Conservation (phyloP, 2,797 vertebrate species). For the Sarcophilus harrisii region DNA sequence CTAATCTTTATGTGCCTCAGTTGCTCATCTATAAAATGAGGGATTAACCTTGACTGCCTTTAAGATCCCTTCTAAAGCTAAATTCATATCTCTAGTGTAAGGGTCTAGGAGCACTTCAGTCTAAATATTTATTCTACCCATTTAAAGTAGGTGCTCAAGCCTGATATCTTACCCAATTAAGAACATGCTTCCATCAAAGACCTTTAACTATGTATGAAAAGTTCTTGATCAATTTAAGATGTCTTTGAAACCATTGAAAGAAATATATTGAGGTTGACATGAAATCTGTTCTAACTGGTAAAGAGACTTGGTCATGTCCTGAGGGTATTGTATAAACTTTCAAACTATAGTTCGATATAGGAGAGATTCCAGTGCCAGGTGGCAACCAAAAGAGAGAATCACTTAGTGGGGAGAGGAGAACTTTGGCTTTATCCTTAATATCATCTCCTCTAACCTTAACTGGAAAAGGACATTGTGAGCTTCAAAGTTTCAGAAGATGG, state of each 20-base stretch:
- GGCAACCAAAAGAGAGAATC: neutral
- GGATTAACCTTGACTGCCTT: neutral
- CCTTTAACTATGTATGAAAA: neutral
- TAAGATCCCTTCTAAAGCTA: neutral
- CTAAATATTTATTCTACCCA: neutral
- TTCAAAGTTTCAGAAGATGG: neutral
- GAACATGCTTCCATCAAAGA: neutral
- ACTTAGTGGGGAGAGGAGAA: neutral
- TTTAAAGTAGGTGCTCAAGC: neutral
- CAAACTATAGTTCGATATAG: neutral
- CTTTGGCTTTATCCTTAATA: neutral
- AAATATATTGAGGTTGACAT: neutral
- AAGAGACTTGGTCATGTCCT: neutral
- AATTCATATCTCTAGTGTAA: neutral
- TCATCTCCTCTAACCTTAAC: neutral
- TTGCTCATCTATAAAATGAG: neutral
- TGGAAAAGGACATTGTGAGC: neutral
- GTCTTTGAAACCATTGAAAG: neutral
- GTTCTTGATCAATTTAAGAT: neutral
- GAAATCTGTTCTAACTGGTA: neutral
- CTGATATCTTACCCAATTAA: neutral
- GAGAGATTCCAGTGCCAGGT: neutral
- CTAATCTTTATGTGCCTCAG: neutral
- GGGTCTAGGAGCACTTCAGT: neutral
- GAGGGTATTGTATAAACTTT: neutral